A percentile compares a stretch with the other conserved stretches of the same genome.
These are phyloP conservation scores for Albula glossodonta DNA, from an alignment of 2,113 vertebrate genomes.

Conservation along the genomic window DNA sequence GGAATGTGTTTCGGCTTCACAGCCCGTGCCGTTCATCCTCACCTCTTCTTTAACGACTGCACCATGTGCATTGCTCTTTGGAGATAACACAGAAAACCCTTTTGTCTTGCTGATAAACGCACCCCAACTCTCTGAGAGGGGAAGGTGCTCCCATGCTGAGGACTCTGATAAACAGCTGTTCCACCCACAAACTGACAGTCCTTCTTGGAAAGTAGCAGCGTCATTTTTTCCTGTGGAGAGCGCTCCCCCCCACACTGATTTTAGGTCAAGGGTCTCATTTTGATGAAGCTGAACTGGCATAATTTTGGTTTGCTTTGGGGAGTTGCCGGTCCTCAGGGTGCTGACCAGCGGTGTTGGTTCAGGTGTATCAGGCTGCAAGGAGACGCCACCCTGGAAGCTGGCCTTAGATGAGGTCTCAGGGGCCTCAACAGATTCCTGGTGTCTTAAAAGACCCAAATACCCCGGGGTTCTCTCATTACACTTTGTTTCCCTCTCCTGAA, in stretches of 20 bases:
- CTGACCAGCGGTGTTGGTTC: not conserved
- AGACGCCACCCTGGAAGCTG: not conserved
- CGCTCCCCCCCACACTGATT: slow-evolving; percentile 30
- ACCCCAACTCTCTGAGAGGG: slow-evolving; percentile 72
- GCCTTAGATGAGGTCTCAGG: not conserved
- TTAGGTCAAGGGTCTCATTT: slow-evolving; percentile 18
- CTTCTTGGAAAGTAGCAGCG: slow-evolving; percentile 2
- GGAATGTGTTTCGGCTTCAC: not conserved
- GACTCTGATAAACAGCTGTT: slow-evolving; percentile 4
- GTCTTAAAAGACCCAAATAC: not conserved
- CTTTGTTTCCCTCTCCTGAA: not conserved
- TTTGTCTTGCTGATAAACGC: slow-evolving; percentile 68
- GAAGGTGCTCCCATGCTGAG: slow-evolving; percentile 68
- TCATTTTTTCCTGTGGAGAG: slow-evolving; percentile 28
- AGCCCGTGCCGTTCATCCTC: not conserved
- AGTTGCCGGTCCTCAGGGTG: not conserved
- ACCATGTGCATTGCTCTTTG: not conserved
- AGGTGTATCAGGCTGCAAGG: not conserved
- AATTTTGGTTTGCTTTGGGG: slow-evolving; percentile 25
- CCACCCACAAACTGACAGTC: not conserved
- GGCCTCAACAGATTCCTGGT: not conserved
- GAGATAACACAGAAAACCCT: slow-evolving; percentile 17
- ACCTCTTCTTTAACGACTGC: not conserved
- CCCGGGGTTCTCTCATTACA: not conserved
- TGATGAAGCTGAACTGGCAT: slow-evolving; percentile 27